phyloP scores from a whole-genome alignment of 1,140 invertebrate genomes.

The Drosophila albomicans region DNA sequence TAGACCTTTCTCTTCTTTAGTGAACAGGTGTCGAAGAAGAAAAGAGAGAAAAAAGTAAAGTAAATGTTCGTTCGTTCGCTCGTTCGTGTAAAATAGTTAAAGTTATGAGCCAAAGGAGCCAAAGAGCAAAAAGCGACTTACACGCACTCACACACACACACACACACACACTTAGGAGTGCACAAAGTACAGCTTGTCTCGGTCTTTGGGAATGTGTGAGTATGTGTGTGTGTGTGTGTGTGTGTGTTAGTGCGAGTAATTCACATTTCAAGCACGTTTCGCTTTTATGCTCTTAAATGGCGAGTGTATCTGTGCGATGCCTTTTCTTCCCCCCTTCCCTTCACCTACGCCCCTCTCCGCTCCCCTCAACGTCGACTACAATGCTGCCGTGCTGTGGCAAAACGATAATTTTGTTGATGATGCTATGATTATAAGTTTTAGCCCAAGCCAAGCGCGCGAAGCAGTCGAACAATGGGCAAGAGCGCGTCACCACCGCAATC shows the following conservation, averaged over 20 bases:
- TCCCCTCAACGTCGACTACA: neutral
- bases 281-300: conserved; percentile 79
- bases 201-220: neutral
- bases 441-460: conserved; percentile 34
- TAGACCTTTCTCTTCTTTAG: too few relatives aligned
- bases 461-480: conserved; percentile 57
- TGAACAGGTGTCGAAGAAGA: too few relatives aligned
- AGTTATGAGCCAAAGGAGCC: conserved; percentile 69
- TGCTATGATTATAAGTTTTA: conserved; percentile 79
- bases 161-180: conserved; percentile 29
- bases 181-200: conserved; percentile 18
- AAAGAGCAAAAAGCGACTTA: conserved; percentile 63
- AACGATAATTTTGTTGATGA: conserved; percentile 79
- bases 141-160: conserved; percentile 21
- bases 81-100: conserved; percentile 74
- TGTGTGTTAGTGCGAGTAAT: conserved; percentile 57
- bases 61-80: conserved; percentile 55
- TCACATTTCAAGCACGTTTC: conserved; percentile 77
- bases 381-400: conserved; percentile 56
- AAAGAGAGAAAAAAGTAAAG: conserved; percentile 46
- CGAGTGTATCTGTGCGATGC: conserved; percentile 69
- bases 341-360: too few relatives aligned
- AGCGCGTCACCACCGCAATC: conserved; percentile 52
- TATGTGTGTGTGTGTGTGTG: conserved; percentile 14
- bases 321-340: neutral